Evolutionary conservation across 2,797 vertebrate genomes (phyloP).

Genomic region (Enteromius argenteus): DNA sequence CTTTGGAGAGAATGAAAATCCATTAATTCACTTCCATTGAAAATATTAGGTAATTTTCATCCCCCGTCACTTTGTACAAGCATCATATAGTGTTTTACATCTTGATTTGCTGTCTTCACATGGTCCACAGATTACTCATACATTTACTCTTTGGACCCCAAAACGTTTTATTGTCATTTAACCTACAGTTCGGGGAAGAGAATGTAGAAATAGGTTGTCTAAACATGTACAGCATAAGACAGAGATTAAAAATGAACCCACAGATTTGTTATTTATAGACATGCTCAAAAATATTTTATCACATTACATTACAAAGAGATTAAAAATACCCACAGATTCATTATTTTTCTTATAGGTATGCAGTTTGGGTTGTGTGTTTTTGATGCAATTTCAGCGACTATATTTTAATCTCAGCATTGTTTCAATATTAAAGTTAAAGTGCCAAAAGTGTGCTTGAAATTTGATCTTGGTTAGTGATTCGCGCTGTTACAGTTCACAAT

Average conservation of each 20-base stretch:
- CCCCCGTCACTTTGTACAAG: slow-evolving; percentile 21
- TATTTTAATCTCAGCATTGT: neutral
- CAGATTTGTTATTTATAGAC: neutral
- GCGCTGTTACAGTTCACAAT: neutral
- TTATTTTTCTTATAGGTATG: neutral
- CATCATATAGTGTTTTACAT: slow-evolving; percentile 21
- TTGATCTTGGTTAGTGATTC: neutral
- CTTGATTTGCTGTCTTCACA: slow-evolving; percentile 16
- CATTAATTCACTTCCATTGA: slow-evolving; percentile 91
- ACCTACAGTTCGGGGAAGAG: neutral
- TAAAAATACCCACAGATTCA: neutral
- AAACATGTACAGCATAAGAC: neutral
- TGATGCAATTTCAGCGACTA: neutral
- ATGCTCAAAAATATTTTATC: neutral
- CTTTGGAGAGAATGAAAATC: slow-evolving; percentile 93
- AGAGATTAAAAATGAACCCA: neutral
- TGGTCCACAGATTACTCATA: neutral
- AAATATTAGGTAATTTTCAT: slow-evolving; percentile 73
- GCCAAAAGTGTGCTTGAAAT: neutral
- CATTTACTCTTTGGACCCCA: neutral
- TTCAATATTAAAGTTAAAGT: neutral
- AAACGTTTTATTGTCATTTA: neutral
- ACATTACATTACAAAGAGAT: neutral
- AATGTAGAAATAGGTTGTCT: neutral
- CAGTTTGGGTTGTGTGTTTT: neutral